Evolutionary conservation across 2,113 vertebrate species (phyloP), one percentile per base, ranked within the genome.

Genomic region (Solea solea): DNA sequence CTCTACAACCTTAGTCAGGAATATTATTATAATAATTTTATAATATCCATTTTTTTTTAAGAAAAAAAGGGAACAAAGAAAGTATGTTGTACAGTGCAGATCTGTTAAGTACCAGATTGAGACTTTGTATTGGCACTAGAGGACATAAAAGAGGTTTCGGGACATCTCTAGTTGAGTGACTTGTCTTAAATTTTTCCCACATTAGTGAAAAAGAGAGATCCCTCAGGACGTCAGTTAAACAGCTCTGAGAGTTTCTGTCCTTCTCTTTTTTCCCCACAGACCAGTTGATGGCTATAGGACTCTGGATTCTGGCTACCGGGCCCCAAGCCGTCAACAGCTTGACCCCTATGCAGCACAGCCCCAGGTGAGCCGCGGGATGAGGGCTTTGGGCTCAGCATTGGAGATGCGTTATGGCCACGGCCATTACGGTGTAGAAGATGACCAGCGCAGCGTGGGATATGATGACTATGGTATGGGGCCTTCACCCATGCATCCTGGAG

Each of bases 321-420:
- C 94, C 8, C 96, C 96, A 2, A 97, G 96, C 83, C 94, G 96
- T 5, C 96, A 96, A 82, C 94, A 94, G 80, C 80, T 93, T 77
- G 96, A 97, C 74, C 95, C 96, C 2, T 98, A 98, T 0, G 95
- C 94, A 8, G 96, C 96, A 0, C 97, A 98, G 85, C 97, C 97
- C 16, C 91, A 91, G 74, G 90, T 91, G 69, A 62, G 87, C 48
- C 83, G 84, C 1, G 96, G 95, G 53, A 96, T 98, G 79, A 89
- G 92, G 45, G 95, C 94, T 1, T 86, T 96, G 1, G 97, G 97
- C 58, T 98, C 96, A 57, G 96, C 95, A 0, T 78, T 96, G 92
- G 97, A 98, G 85, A 78, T 93, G 89, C 94, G 97, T 1, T 98
- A 97, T 78, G 94, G 95, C 28, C 93, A 95, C 0, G 95, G 96